Evolutionary conservation across 2,888 invertebrate species (phyloP).

Genomic region (Ectropis crepuscularia): DNA sequence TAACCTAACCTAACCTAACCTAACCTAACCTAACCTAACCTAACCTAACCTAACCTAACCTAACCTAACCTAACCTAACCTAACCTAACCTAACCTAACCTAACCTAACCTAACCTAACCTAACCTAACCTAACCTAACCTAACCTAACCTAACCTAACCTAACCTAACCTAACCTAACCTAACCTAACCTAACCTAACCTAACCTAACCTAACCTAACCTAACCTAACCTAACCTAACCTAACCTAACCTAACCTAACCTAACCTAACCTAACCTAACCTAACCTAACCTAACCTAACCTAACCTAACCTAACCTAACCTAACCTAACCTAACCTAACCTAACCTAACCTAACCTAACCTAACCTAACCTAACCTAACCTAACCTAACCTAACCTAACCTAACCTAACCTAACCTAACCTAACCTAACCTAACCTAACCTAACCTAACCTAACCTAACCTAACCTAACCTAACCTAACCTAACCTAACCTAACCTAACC

Average conservation of each 20-base stretch:
- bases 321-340: constrained; percentile 1
- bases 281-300: constrained; percentile 1
- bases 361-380: constrained; percentile 1
- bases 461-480: constrained; percentile 1
- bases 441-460: constrained; percentile 1
- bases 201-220: constrained; percentile 1
- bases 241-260: constrained; percentile 1
- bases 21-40: constrained; percentile 1
- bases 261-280: constrained; percentile 1
- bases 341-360: constrained; percentile 1
- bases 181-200: constrained; percentile 1
- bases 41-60: constrained; percentile 1
- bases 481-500: constrained; percentile 1
- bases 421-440: constrained; percentile 1
- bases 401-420: constrained; percentile 1
- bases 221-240: constrained; percentile 1
- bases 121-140: constrained; percentile 1
- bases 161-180: constrained; percentile 1
- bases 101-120: constrained; percentile 1
- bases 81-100: constrained; percentile 1
- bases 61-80: constrained; percentile 1
- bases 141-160: constrained; percentile 1
- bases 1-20: constrained; percentile 1
- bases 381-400: constrained; percentile 1
- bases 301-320: constrained; percentile 1